Base-by-base conservation (phyloP, 2,113 vertebrate species). In the Paradoxurus hermaphroditus region DNA sequence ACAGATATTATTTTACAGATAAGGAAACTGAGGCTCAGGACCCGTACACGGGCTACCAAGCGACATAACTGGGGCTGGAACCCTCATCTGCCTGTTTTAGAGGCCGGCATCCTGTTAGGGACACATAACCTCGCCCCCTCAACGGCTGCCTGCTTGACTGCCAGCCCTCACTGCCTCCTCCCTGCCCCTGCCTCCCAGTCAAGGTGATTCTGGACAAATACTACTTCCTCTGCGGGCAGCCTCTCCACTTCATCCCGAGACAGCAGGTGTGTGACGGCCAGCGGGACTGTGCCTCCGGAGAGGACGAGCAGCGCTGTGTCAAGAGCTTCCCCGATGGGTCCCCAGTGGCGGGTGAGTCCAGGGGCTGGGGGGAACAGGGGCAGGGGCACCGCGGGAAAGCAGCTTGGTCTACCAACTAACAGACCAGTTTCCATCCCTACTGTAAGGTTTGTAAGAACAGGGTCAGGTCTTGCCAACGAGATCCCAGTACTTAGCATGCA, bases 221-320 rank as follows among this genome's bases (percentile, higher is more conserved):
- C 95, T 99, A 99, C 98, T 99, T 98, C 98, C 98, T 99, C 98
- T 99, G 99, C 96, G 96, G 94, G 1, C 96, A 97, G 23, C 98
- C 99, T 0, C 90, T 99, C 62, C 99, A 97, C 98, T 99, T 99
- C 97, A 99, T 99, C 97, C 95, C 99, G 0, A 82, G 99, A 90
- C 96, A 34, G 0, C 92, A 94, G 56, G 97, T 99, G 53, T 99
- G 99, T 10, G 98, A 99, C 0, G 99, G 99, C 23, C 98, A 95
- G 0, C 5, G 23, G 0, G 99, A 99, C 98, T 99, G 99, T 16
- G 29, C 95, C 15, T 97, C 81, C 0, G 99, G 98, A 0, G 99
- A 99, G 91, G 99, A 99, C 0, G 99, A 99, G 95, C 82, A 96
- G 12, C 91, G 90, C 5, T 99, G 99, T 65, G 98, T 99, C 92